Base-by-base conservation (phyloP, 2,888 invertebrate genomes). In the Pharmacophagus antenor region DNA sequence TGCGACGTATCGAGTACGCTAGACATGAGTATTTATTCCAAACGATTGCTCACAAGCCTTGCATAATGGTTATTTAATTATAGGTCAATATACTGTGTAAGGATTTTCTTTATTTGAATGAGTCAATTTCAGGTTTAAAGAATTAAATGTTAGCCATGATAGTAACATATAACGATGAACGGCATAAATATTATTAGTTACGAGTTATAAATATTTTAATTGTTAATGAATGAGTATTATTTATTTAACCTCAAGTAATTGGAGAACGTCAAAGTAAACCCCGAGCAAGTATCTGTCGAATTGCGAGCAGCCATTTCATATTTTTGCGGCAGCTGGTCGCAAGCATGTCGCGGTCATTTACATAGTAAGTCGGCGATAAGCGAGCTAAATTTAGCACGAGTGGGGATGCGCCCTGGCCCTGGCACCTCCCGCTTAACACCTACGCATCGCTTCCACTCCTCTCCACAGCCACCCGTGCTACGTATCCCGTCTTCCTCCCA, bases 281-380 rank as follows among this genome's bases (percentile, higher is more conserved):
- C 68, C 79, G 74, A 73, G 72, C 70, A 67, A 67, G 73, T 78
- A 79, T 79, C 79, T 77, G 80, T 80, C 72, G 75, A 69, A 74
- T 69, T 72, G 71, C 70, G 71, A 77, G 78, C 78, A 80, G 77
- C 76, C 76, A 70, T 77, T 79, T 84, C 76, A 81, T 85, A 81
- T 84, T 85, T 85, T 84, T 75, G 82, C 85, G 70, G 85, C 86
- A 85, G 85, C 85, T 86, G 85, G 84, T 80, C 71, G 73, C 75
- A 82, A 70, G 80, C 81, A 80, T 82, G 85, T 85, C 83, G 85
- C 86, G 85, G 87, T 85, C 88, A 87, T 89, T 88, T 88, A 87
- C 88, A 88, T 88, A 86, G 85, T 85, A 86, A 86, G 85, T 82
- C 76, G 76, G 68, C 84, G 88, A 89, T 89, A 88, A 89, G 86